Conservation (phyloP, 2,113 vertebrate species). For the Corvus hawaiiensis region DNA sequence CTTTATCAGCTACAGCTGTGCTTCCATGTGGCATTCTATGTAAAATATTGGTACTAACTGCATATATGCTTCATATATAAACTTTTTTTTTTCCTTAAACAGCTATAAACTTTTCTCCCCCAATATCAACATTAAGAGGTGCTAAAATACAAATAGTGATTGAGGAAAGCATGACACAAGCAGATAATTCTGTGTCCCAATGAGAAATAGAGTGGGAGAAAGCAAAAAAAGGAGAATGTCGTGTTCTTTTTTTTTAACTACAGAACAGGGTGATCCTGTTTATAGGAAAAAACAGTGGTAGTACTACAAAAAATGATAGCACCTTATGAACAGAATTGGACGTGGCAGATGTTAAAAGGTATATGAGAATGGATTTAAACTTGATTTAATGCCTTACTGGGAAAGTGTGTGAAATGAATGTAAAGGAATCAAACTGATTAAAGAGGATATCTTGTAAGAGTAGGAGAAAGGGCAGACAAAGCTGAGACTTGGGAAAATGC, state of each 20-base stretch:
- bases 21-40: not conserved
- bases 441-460: not conserved
- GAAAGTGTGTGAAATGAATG: not conserved
- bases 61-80: not conserved
- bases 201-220: not conserved
- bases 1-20: not conserved
- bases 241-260: not conserved
- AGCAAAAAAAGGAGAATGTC: not conserved
- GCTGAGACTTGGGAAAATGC: not conserved
- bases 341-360: not conserved
- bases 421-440: not conserved
- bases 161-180: not conserved
- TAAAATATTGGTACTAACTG: not conserved
- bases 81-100: not conserved
- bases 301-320: not conserved
- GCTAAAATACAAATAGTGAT: not conserved
- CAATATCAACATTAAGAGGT: not conserved
- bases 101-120: not conserved
- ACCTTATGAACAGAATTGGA: not conserved
- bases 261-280: not conserved
- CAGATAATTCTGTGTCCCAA: not conserved
- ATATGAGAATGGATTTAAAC: not conserved
- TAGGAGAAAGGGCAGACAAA: not conserved
- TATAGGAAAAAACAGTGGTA: not conserved
- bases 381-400: not conserved